Evolutionary conservation across 2,888 invertebrate species (phyloP), one percentile per base, ranked within the genome.

Genomic region (Zygothrica quintamaculata): DNA sequence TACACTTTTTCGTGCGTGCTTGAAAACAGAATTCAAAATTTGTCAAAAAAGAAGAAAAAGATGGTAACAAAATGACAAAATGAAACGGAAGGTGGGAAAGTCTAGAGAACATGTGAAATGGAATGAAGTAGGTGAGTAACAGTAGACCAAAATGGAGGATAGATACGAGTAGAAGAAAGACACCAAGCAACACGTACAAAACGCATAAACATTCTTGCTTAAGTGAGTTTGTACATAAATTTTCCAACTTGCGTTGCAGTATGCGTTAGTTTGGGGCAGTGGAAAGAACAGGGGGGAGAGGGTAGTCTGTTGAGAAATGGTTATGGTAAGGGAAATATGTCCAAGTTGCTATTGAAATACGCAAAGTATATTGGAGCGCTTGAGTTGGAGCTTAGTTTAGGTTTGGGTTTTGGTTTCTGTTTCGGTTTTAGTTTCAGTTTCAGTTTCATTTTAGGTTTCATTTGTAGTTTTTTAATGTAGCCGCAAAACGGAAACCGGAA

Each of bases 141-240:
- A 9, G 18, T 1, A 1, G 11, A 3, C 8, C 22, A 22, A 29
- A 25, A 37, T 39, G 18, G 44, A 12, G n/a, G 40, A 25, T 62
- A 81, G 68, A 79, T n/a, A n/a, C n/a, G n/a, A n/a, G n/a, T n/a
- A n/a, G n/a, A n/a, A 85, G 85, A 84, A 77, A 64, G 73, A 81
- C 78, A 74, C 76, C 65, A 84, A 79, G 64, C 62, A 77, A 82
- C 88, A 88, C 88, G 88, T 88, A 89, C 77, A 75, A 81, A 88
- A 88, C 87, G 88, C 88, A 89, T 88, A 88, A 89, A 88, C 89
- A 87, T 84, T 86, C 82, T 86, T 81, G 87, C 85, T 85, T 88
- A 89, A 89, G 88, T 88, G 88, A 87, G 88, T 88, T 88, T 84
- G 74, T 77, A 84, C 88, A 88, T 88, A 88, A 88, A 89, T 89